Base-by-base conservation (phyloP, 2,797 vertebrate genomes). In the Parauchenoglanis ngamensis region DNA sequence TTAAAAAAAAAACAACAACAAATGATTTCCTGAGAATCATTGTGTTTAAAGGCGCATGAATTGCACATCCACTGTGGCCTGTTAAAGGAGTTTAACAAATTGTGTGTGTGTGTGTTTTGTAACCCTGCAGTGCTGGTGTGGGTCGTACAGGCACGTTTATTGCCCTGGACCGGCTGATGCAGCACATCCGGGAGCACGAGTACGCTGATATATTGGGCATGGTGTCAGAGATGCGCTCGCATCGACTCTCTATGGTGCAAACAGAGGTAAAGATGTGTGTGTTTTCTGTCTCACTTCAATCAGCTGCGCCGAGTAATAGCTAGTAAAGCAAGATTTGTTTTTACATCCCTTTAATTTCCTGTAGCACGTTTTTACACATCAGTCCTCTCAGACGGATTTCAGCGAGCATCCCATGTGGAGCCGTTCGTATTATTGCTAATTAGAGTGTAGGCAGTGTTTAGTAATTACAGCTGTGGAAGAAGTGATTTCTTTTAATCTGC, bases 171-270 rank as follows among this genome's bases (percentile, higher is more conserved):
- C 96, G 98, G 0, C 96, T 99, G 28, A 92, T 98, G 94, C 98
- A 99, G 94, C 98, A 99, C 91, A 97, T 99, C 87, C 94, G 95
- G 4, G 97, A 99, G 46, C 98, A 99, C 0, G 98, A 99, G 91
- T 98, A 96, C 0, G 96, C 96, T 0, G 98, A 99, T 90, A 95
- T 99, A 83, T 89, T 99, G 91, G 98, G 98, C 0, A 92, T 99
- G 93, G 98, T 99, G 91, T 97, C 97, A 0, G 98, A 99, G 91
- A 97, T 99, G 97, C 93, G 98, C 23, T 97, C 97, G 0, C 97
- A 98, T 90, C 95, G 98, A n/a, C 97, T 99, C 93, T 99, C 96
- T 75, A 99, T 99, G 98, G 98, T 99, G 54, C 98, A 99, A 93
- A 99, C 98, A 0, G 98, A 99, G 97, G 98, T 98, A 92, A 61